phyloP scores from a whole-genome alignment of 2,113 vertebrate species.

The Hypanus sabinus region DNA sequence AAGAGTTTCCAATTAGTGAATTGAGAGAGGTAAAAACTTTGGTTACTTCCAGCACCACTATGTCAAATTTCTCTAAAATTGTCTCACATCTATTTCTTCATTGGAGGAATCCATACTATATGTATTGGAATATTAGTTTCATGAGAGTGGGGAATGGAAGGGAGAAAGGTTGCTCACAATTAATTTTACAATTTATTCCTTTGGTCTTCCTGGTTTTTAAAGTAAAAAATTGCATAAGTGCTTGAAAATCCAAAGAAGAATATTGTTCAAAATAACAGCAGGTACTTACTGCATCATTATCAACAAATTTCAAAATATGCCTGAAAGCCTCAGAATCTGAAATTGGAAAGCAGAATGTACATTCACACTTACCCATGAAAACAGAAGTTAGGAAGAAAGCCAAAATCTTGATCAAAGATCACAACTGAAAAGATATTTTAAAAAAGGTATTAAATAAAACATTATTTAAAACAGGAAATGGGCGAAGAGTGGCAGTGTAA shows the following conservation, averaged over 20 bases:
- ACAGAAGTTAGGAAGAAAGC: not conserved
- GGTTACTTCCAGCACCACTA: not conserved
- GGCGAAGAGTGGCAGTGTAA: not conserved
- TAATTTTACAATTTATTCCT: not conserved
- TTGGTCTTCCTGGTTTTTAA: not conserved
- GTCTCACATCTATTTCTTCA: too few relatives aligned
- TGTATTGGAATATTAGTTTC: not conserved
- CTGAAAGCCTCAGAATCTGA: not conserved
- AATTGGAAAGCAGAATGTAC: not conserved
- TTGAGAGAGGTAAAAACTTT: not conserved
- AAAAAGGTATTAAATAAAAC: not conserved
- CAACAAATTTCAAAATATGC: not conserved
- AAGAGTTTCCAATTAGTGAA: not conserved
- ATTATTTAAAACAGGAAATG: not conserved
- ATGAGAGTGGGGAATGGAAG: not conserved
- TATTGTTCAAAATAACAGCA: not conserved
- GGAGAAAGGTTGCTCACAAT: not conserved
- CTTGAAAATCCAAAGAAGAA: not conserved
- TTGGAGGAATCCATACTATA: not conserved
- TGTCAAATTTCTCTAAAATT: not conserved
- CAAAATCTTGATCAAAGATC: not conserved
- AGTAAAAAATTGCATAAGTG: not conserved
- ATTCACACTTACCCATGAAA: not conserved
- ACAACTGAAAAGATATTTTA: not conserved
- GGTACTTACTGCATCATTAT: not conserved